Evolutionary conservation across 2,888 invertebrate genomes (phyloP).

Genomic region (Caenorhabditis macrosperma): DNA sequence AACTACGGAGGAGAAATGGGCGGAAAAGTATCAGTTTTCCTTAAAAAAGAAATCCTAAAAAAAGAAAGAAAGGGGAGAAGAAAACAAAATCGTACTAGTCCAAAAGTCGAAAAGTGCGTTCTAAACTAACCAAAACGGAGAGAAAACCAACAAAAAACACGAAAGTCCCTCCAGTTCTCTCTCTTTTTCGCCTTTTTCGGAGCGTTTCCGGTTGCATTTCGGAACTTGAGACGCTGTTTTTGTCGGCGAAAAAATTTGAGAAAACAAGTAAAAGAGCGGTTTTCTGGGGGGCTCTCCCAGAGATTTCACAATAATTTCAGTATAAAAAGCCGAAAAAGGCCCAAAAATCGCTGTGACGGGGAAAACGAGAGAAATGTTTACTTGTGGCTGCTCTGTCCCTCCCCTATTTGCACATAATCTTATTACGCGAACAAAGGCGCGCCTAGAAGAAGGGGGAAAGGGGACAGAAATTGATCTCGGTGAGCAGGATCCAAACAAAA

Average conservation of each 20-base stretch:
- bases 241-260: too few species aligned
- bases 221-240: background rate
- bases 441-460: slow-evolving; percentile 17
- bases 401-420: slow-evolving; percentile 50
- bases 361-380: slow-evolving; percentile 40
- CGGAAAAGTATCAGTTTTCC: slow-evolving; percentile 41
- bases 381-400: slow-evolving; percentile 31
- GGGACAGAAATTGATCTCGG: slow-evolving; percentile 29
- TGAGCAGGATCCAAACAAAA: too few species aligned
- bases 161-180: slow-evolving; percentile 2
- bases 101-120: background rate
- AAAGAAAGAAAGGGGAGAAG: slow-evolving; percentile 32
- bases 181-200: slow-evolving; percentile 9
- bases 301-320: too few species aligned
- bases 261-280: too few species aligned
- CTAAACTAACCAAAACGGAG: slow-evolving; percentile 12
- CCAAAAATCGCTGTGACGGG: too few species aligned
- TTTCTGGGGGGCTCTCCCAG: too few species aligned
- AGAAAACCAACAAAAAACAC: slow-evolving; percentile 2
- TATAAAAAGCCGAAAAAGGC: slow-evolving; percentile 34
- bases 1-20: background rate
- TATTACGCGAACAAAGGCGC: slow-evolving; percentile 32
- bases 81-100: background rate
- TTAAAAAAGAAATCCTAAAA: slow-evolving; percentile 22
- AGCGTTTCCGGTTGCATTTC: background rate